Percentiles rank a stretch among this genome's conserved stretches.
Conservation (phyloP, 2,113 vertebrate genomes). For the Podiceps cristatus region DNA sequence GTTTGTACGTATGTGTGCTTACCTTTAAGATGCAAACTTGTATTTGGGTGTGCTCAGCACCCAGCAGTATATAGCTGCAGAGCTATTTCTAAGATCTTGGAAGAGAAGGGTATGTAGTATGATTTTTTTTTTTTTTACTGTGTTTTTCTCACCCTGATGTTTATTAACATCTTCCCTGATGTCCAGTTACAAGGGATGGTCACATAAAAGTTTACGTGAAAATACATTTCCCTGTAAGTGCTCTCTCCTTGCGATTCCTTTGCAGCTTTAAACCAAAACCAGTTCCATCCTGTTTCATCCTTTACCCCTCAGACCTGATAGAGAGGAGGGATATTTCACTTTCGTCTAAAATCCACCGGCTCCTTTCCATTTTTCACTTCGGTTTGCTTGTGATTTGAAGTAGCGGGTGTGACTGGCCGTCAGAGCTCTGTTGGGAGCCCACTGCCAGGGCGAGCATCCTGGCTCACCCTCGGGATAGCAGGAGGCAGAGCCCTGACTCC, state of each 20-base stretch:
- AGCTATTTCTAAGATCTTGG: constrained; percentile 34
- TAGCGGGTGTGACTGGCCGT: not conserved
- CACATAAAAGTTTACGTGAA: constrained; percentile 67
- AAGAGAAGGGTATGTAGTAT: constrained; percentile 34
- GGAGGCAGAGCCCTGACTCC: not conserved
- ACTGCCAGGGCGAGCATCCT: not conserved
- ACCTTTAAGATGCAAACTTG: constrained; percentile 43
- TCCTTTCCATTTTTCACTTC: not conserved
- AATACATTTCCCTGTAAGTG: constrained; percentile 57
- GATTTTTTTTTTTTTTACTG: not conserved
- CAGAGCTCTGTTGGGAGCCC: not conserved
- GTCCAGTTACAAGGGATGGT: constrained; percentile 51
- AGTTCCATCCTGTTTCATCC: constrained; percentile 50
- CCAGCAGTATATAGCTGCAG: constrained; percentile 17
- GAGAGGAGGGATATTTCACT: not conserved
- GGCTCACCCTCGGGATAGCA: not conserved
- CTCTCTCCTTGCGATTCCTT: not conserved
- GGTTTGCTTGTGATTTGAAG: not conserved
- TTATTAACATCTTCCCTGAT: constrained; percentile 63
- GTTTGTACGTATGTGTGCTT: constrained; percentile 50
- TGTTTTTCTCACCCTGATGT: constrained; percentile 51
- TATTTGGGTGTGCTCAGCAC: not conserved
- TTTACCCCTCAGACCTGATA: not conserved
- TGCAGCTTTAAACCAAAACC: constrained; percentile 53
- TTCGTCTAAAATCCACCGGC: not conserved